These are phyloP conservation scores for Rousettus leschenaultii DNA, from an alignment of 2,113 vertebrate species.

Conservation along the genomic window DNA sequence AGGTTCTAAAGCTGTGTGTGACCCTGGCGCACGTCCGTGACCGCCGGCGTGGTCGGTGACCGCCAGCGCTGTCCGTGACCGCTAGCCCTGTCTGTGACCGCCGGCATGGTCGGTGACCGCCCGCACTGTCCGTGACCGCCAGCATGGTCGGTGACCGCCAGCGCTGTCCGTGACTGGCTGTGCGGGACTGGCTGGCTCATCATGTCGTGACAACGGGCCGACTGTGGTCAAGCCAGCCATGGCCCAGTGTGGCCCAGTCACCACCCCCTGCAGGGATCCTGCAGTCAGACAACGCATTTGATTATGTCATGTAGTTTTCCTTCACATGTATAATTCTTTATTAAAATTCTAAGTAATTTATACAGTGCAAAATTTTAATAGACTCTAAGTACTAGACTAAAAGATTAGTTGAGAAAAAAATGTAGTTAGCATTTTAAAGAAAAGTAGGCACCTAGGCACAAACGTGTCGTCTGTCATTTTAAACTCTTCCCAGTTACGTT, in stretches of 20 bases:
- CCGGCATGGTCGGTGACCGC: too few relatives aligned
- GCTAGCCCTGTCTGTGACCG: too few relatives aligned
- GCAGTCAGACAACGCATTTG: background rate
- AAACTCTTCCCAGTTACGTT: background rate
- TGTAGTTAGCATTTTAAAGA: background rate
- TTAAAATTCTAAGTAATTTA: constrained; percentile 9
- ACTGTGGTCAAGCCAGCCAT: background rate
- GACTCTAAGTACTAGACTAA: constrained; percentile 33
- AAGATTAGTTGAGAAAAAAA: constrained; percentile 24
- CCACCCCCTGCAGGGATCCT: background rate
- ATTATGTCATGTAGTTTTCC: background rate
- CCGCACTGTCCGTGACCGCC: too few relatives aligned
- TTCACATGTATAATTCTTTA: background rate
- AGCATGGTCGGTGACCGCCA: too few relatives aligned
- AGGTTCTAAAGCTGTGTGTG: background rate
- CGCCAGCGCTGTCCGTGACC: too few relatives aligned
- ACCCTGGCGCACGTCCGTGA: background rate
- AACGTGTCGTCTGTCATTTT: background rate
- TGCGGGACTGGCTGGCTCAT: background rate
- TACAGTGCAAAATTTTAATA: constrained; percentile 43
- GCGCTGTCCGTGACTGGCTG: too few relatives aligned
- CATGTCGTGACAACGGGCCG: background rate
- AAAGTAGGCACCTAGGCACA: background rate
- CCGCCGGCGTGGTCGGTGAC: too few relatives aligned
- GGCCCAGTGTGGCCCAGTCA: background rate